A percentile compares a stretch with the other conserved stretches of the same genome.
Conservation (phyloP, 2,113 vertebrate species). For the Corythoichthys intestinalis region DNA sequence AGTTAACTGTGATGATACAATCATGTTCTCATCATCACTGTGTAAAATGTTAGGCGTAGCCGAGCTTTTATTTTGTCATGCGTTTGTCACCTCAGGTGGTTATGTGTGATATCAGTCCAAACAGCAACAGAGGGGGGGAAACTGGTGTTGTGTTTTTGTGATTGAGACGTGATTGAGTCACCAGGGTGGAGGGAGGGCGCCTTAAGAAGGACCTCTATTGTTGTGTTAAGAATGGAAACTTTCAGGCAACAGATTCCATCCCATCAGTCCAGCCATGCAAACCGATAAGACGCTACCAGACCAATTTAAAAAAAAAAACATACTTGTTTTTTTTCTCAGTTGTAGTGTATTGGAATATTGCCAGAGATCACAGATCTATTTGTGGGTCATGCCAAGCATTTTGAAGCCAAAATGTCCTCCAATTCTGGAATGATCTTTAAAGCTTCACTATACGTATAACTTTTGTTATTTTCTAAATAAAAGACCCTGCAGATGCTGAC, state of each 20-base stretch:
- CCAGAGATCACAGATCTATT: not conserved
- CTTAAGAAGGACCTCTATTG: constrained; percentile 58
- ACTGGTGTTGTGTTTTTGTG: constrained; percentile 26
- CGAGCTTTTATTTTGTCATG: not conserved
- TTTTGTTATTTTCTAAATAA: not conserved
- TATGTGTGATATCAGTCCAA: constrained; percentile 9
- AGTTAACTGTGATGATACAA: not conserved
- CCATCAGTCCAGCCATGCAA: constrained; percentile 38
- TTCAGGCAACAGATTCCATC: constrained; percentile 57
- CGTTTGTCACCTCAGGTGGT: constrained; percentile 16
- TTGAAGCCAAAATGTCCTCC: too few species aligned
- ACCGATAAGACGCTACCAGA: constrained; percentile 51
- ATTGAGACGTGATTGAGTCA: constrained; percentile 24
- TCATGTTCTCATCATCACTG: not conserved
- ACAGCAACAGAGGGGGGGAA: constrained; percentile 14
- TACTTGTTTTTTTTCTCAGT: constrained; percentile 40
- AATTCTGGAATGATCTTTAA: too few species aligned
- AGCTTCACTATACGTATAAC: too few species aligned
- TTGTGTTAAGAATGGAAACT: constrained; percentile 53
- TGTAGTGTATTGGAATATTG: constrained; percentile 2
- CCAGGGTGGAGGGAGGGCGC: constrained; percentile 25
- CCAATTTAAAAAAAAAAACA: constrained; percentile 44
- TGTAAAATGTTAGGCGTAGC: not conserved
- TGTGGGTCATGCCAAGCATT: too few species aligned
- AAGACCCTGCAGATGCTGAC: not conserved